phyloP scores from a whole-genome alignment of 1,140 invertebrate genomes.

The Atta texana region DNA sequence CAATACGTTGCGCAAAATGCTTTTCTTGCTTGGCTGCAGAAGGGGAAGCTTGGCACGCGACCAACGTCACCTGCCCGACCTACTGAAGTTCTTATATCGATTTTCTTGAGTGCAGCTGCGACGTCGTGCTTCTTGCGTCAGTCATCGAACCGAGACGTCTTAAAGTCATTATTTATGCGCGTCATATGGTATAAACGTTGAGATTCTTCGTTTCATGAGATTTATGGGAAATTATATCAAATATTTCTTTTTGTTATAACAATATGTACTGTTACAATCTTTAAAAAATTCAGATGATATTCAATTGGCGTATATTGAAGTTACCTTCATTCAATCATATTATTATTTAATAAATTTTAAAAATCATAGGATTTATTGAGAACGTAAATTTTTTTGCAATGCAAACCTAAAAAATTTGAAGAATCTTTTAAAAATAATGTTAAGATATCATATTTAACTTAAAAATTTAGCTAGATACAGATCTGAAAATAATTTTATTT shows the following conservation, averaged over 20 bases:
- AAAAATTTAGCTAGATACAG: neutral
- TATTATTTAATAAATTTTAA: neutral
- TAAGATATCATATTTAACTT: neutral
- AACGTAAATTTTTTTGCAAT: neutral
- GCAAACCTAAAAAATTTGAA: neutral
- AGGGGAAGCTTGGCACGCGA: constrained; percentile 84
- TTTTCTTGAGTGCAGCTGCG: constrained; percentile 83
- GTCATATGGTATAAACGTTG: constrained; percentile 82
- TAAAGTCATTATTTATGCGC: constrained; percentile 74
- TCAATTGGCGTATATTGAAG: neutral
- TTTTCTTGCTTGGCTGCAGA: constrained; percentile 80
- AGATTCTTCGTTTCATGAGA: constrained; percentile 77
- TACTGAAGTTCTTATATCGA: constrained; percentile 79
- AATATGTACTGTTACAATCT: constrained; percentile 16
- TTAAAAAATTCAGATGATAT: neutral
- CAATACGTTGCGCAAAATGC: constrained; percentile 85
- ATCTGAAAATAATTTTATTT: no score
- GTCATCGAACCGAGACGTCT: constrained; percentile 81
- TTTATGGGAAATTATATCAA: neutral
- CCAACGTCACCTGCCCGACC: constrained; percentile 85
- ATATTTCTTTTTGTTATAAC: neutral
- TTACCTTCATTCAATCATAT: neutral
- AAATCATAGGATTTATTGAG: neutral
- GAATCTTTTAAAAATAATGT: neutral
- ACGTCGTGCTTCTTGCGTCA: constrained; percentile 76